Evolutionary conservation across 2,113 vertebrate genomes (phyloP), one percentile per base, ranked within the genome.

Genomic region (Rhinolophus ferrumequinum): DNA sequence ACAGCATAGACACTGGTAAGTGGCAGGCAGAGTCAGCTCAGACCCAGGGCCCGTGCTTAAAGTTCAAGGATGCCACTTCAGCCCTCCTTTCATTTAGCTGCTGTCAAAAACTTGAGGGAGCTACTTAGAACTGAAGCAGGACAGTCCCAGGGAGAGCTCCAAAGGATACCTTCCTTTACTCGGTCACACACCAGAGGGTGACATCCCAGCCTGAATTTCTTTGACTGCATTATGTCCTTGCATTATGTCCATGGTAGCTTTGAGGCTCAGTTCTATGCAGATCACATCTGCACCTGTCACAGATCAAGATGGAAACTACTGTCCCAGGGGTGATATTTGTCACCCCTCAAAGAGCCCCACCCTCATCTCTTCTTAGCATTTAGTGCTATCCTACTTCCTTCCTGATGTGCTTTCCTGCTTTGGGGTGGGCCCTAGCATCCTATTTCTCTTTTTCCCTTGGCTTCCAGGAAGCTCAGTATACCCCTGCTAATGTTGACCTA

Each of bases 221-320:
- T 14, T n/a, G 41, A 18, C 5, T 2, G 18, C 15, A 1, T 2
- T 0, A 0, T 0, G 0, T 1, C 26, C 47, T 47, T 47, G 11
- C 47, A 47, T 47, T 47, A 50, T 50, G 47, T 50, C 47, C 47
- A 50, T 50, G 9, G 47, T 12, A 19, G 10, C 58, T 19, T 1
- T 47, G 58, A 11, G 35, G 4, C 58, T 69, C 1, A 1, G 7
- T 26, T 38, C 41, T 6, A 3, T 1, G 33, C 21, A 6, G 56
- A 8, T 5, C 30, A 58, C 13, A 13, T 12, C 28, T 19, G n/a
- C 16, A 19, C 33, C 72, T n/a, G 21, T 41, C 84, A 79, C 19
- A 50, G 35, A 12, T 6, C 0, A 7, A 70, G 44, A 80, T 0
- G 3, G 60, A 66, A n/a, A 30, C 6, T 6, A 38, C 1, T 2